Percentiles rank a stretch among this genome's conserved stretches.
These are phyloP conservation scores for Lasioglossum pauxillum DNA, from an alignment of 2,888 invertebrate species.

Conservation along the genomic window DNA sequence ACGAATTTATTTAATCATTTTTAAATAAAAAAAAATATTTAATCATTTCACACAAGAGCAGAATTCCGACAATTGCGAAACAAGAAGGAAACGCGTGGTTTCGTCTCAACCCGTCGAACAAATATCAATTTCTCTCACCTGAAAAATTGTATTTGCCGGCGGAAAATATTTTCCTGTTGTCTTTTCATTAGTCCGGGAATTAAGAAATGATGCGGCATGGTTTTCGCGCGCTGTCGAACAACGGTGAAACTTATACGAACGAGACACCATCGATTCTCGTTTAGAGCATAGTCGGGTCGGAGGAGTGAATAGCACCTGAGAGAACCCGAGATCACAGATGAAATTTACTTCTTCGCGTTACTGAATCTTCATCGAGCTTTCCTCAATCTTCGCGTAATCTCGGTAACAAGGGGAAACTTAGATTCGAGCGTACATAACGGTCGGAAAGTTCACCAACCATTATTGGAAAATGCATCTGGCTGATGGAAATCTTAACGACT, in stretches of 20 bases:
- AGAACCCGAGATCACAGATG: not conserved
- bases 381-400: constrained; percentile 31
- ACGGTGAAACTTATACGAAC: not conserved
- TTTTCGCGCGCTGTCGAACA: not conserved
- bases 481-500: constrained; percentile 38
- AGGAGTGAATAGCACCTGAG: not conserved
- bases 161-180: not conserved
- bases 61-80: not conserved
- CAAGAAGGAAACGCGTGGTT: not conserved
- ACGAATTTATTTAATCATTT: not conserved
- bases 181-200: not conserved
- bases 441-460: constrained; percentile 35
- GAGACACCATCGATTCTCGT: constrained; percentile 11
- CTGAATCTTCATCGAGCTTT: constrained; percentile 37
- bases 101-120: not conserved
- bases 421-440: constrained; percentile 38
- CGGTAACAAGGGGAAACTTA: constrained; percentile 27
- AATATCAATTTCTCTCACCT: not conserved
- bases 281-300: not conserved
- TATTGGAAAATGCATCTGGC: constrained; percentile 49
- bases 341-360: constrained; percentile 14
- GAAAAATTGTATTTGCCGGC: not conserved
- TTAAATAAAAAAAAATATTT: not conserved
- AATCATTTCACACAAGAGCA: not conserved
- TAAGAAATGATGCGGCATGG: not conserved